Percentiles rank a stretch among this genome's conserved stretches.
These are phyloP conservation scores for Tenualosa ilisha DNA, from an alignment of 2,797 vertebrate genomes.

Conservation along the genomic window DNA sequence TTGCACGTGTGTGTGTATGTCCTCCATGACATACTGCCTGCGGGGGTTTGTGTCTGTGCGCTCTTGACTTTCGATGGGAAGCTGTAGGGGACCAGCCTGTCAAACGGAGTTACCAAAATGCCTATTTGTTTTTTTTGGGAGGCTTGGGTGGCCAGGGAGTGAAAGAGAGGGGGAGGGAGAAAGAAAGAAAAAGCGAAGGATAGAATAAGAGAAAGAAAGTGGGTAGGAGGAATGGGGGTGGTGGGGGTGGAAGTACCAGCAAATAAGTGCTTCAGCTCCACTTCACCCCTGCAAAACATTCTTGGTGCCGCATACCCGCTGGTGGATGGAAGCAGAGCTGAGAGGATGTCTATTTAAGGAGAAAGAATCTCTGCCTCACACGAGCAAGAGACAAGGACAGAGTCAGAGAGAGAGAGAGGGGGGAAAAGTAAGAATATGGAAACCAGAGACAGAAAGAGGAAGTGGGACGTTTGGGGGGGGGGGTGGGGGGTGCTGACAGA, in stretches of 20 bases:
- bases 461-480: not conserved
- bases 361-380: slow-evolving; percentile 41
- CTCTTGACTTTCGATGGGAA: not conserved
- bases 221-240: not conserved
- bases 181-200: not conserved
- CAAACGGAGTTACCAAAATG: not conserved
- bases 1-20: not conserved
- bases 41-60: not conserved
- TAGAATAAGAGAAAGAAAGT: not conserved
- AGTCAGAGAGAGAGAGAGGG: not conserved
- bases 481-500: not conserved
- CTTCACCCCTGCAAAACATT: slow-evolving; percentile 28
- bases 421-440: not conserved
- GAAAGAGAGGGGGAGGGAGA: not conserved
- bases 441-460: slow-evolving; percentile 6
- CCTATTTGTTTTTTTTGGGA: not conserved
- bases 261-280: slow-evolving; percentile 31
- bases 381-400: slow-evolving; percentile 27
- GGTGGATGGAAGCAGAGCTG: not conserved
- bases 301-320: not conserved
- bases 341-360: slow-evolving; percentile 54
- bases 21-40: not conserved
- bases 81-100: slow-evolving; percentile 8
- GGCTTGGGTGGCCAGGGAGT: not conserved
- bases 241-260: not conserved